A percentile compares a stretch with the other conserved stretches of the same genome.
Evolutionary conservation across 2,888 invertebrate genomes (phyloP).

Genomic region (Crossocerus cetratus): DNA sequence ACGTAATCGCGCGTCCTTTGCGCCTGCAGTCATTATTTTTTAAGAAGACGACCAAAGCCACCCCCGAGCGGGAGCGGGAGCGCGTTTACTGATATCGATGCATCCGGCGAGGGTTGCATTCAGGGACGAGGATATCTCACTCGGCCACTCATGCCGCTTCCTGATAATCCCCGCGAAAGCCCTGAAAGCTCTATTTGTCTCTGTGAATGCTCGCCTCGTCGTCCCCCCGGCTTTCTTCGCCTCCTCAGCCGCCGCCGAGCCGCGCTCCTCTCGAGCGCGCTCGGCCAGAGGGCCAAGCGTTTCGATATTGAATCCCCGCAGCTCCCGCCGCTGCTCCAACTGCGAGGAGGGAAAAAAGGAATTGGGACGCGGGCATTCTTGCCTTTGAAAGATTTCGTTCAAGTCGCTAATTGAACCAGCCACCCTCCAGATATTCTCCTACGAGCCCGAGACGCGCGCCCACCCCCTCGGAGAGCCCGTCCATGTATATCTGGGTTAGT

Average conservation of each 20-base stretch:
- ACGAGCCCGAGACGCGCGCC: neutral
- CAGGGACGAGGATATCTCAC: neutral
- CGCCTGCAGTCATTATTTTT: constrained; percentile 39
- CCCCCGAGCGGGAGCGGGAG: constrained; percentile 22
- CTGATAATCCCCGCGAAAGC: constrained; percentile 6
- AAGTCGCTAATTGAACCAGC: constrained; percentile 1
- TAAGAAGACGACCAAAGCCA: constrained; percentile 17
- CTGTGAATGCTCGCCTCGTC: neutral
- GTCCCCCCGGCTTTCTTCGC: neutral
- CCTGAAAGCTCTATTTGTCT: constrained; percentile 12
- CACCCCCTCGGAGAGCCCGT: neutral
- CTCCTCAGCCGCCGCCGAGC: too few species aligned
- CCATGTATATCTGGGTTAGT: neutral
- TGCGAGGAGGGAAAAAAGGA: neutral
- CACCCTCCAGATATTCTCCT: neutral
- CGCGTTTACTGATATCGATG: constrained; percentile 14
- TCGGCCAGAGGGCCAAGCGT: neutral
- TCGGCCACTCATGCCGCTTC: neutral
- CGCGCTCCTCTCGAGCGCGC: neutral
- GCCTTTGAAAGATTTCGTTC: neutral
- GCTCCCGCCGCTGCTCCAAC: too few species aligned
- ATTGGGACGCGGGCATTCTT: neutral
- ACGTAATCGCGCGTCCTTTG: constrained; percentile 44
- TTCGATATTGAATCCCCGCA: constrained; percentile 1
- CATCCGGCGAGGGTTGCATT: neutral